Base-by-base conservation (phyloP, 2,797 vertebrate species). In the Falco rusticolus region DNA sequence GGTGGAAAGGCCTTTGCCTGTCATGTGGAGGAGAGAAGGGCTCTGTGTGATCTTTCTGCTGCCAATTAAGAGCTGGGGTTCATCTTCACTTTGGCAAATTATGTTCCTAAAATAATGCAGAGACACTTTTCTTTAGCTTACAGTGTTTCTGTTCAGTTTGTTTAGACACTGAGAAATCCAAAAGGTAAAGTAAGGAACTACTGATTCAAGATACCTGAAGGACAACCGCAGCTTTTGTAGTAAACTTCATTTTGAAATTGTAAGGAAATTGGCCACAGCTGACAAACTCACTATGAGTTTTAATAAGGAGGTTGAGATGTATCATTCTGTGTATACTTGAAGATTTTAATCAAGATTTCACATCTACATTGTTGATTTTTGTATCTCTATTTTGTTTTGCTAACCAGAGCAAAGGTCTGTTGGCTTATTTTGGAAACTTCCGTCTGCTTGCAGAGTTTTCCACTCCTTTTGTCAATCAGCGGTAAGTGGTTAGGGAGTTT, bases 381-480 rank as follows among this genome's bases (percentile, higher is more conserved):
- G 16, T 45, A 1, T 83, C 41, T 87, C 68, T 91, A 0, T 82
- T 93, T 94, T 97, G 50, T 93, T 96, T 97, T 90, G 37, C 57
- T 95, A 97, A 98, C 72, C 97, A 99, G 99, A 98, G 95, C 80
- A 86, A 98, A 96, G 99, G 99, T 98, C 97, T 98, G 95, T 98
- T 99, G 98, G 98, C 98, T 96, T 99, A 99, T 98, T 97, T 99
- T 98, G 99, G 99, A 97, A 99, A 99, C 98, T 99, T 99, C 97
- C 99, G 99, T 94, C 98, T 99, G 96, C 98, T 99, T 81, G 99
- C 99, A 71, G 99, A 99, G 97, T 99, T 99, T 97, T 99, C 99
- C 94, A 99, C 99, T 92, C 99, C 99, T 43, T 99, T 99, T 97
- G 99, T 99, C 97, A 99, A 99, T 97, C 99, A 99, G 98, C 98